Conservation (phyloP, 2,888 invertebrate species). For the Drosophila ustulata region DNA sequence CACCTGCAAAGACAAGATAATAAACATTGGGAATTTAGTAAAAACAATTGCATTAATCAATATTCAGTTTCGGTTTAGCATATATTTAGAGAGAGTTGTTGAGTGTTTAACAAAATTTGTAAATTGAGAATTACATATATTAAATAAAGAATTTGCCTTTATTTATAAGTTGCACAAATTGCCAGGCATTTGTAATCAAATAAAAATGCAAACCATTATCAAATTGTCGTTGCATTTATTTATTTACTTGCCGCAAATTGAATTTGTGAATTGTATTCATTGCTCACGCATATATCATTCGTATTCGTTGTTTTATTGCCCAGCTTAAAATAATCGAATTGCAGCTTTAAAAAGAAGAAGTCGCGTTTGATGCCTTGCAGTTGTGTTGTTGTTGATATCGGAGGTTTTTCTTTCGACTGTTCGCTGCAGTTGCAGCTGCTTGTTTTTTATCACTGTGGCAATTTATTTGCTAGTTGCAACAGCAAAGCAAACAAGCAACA, state of each 20-base stretch:
- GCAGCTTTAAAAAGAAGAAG: constrained; percentile 26
- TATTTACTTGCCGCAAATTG: constrained; percentile 9
- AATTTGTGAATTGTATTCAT: constrained; percentile 6
- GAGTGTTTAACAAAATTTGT: too few relatives aligned
- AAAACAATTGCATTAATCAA: too few relatives aligned
- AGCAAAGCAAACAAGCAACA: constrained; percentile 26
- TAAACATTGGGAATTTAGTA: background rate
- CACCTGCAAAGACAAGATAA: constrained; percentile 50
- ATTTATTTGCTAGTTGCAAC: constrained; percentile 65
- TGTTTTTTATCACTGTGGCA: constrained; percentile 46
- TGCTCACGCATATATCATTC: constrained; percentile 2
- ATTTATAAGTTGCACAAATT: too few relatives aligned
- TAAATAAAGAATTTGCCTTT: too few relatives aligned
- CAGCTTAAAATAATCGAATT: constrained; percentile 36
- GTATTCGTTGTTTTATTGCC: background rate
- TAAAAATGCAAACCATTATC: too few relatives aligned
- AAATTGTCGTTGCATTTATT: background rate
- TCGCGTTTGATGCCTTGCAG: constrained; percentile 1
- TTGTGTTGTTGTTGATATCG: constrained; percentile 5
- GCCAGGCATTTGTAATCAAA: too few relatives aligned
- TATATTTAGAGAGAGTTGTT: too few relatives aligned
- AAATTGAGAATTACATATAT: too few relatives aligned
- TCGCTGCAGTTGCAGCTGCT: background rate
- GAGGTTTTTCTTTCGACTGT: background rate
- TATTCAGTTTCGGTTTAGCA: too few relatives aligned